phyloP scores from a whole-genome alignment of 2,797 vertebrate species.

The Spinus pinus region DNA sequence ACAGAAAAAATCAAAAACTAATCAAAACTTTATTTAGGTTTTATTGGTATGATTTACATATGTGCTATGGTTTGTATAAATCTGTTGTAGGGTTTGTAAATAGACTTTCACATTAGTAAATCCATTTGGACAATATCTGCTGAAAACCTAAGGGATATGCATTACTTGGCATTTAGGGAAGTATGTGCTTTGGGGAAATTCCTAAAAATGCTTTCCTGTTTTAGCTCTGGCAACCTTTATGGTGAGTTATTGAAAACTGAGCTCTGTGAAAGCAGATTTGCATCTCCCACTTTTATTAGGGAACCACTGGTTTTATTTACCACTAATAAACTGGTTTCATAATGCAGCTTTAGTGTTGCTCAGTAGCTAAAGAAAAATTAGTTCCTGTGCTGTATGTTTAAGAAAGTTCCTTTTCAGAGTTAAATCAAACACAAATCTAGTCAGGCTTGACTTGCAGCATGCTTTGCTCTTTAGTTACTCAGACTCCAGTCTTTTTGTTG shows the following conservation, averaged over 20 bases:
- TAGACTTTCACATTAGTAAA: background rate
- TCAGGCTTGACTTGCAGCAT: background rate
- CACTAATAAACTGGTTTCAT: background rate
- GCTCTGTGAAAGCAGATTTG: background rate
- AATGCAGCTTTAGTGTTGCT: background rate
- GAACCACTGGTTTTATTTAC: background rate
- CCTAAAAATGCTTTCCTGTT: background rate
- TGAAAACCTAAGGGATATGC: background rate
- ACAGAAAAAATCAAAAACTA: background rate
- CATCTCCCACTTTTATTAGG: background rate
- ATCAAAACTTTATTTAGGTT: conserved; percentile 32
- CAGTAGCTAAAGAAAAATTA: background rate
- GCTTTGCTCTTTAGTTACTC: background rate
- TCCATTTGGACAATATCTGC: conserved; percentile 5
- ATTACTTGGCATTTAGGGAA: background rate
- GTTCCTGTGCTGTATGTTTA: background rate
- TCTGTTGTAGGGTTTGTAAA: conserved; percentile 19
- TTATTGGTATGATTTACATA: background rate
- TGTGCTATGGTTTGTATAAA: conserved; percentile 17
- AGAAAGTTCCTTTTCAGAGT: background rate
- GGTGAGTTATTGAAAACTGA: background rate
- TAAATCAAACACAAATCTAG: background rate
- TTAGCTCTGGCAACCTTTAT: background rate
- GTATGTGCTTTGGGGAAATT: background rate
- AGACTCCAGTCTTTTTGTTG: background rate